phyloP scores from a whole-genome alignment of 2,888 invertebrate genomes.

The Hirtodrosophila trivittata region DNA sequence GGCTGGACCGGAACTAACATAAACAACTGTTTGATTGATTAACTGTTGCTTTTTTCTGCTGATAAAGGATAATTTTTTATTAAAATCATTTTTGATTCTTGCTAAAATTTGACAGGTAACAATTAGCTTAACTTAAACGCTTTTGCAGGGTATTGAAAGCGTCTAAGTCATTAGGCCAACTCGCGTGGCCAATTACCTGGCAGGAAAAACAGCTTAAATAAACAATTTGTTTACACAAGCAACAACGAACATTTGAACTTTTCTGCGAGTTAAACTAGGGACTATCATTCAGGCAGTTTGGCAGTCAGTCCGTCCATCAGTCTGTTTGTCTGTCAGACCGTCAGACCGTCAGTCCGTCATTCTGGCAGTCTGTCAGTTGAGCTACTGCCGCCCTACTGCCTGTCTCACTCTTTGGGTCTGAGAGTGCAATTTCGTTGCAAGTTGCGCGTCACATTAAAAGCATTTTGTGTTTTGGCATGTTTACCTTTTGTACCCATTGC shows the following conservation, averaged over 20 bases:
- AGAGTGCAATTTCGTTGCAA: conserved; percentile 71
- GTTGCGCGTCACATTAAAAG: conserved; percentile 73
- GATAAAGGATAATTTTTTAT: no score
- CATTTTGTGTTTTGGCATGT: conserved; percentile 68
- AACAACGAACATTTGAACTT: conserved; percentile 77
- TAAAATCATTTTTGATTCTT: no score
- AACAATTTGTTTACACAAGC: conserved; percentile 80
- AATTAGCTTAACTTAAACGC: no score
- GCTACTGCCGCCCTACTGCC: conserved; percentile 42
- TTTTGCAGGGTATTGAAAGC: no score
- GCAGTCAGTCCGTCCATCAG: conserved; percentile 24
- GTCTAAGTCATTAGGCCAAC: conserved; percentile 32
- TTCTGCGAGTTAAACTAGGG: conserved; percentile 49
- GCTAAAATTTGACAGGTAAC: no score
- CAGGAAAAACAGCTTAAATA: conserved; percentile 63
- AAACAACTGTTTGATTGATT: no score
- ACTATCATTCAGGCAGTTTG: conserved; percentile 26
- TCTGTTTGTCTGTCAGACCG: background rate
- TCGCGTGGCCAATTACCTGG: conserved; percentile 73
- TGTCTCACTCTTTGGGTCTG: conserved; percentile 29
- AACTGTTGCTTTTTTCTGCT: no score
- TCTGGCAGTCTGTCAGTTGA: conserved; percentile 37
- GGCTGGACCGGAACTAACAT: conserved; percentile 14
- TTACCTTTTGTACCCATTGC: conserved; percentile 45
- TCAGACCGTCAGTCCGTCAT: conserved; percentile 19